Conservation (phyloP, 2,113 vertebrate species). For the Rhabdomys dilectus region DNA sequence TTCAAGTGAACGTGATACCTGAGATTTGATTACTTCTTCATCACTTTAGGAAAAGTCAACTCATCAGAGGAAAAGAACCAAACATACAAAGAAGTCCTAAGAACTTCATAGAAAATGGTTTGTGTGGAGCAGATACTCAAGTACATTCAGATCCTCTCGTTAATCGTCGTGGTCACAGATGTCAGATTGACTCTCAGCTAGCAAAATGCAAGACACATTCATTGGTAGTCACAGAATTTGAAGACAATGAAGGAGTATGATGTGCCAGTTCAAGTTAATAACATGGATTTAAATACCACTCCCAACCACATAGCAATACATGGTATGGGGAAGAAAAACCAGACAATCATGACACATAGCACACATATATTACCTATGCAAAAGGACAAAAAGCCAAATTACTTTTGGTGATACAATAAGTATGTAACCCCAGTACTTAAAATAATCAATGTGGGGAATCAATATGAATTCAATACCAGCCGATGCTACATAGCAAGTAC, state of each 20-base stretch:
- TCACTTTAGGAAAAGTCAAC: neutral
- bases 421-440: neutral
- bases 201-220: neutral
- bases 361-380: neutral
- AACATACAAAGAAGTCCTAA: neutral
- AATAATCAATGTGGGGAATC: neutral
- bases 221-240: neutral
- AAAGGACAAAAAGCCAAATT: neutral
- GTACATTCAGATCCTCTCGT: neutral
- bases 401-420: too few species aligned
- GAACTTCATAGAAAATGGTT: neutral
- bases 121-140: fast-evolving
- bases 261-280: neutral
- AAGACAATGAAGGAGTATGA: neutral
- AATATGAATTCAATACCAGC: neutral
- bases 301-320: neutral
- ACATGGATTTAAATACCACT: neutral
- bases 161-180: neutral
- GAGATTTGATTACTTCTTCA: neutral
- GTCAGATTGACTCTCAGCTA: neutral
- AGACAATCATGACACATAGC: neutral
- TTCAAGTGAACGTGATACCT: neutral
- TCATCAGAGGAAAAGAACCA: neutral
- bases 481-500: neutral
- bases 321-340: neutral